Conservation (phyloP, 2,113 vertebrate genomes). For the Anser brachyrhynchus region DNA sequence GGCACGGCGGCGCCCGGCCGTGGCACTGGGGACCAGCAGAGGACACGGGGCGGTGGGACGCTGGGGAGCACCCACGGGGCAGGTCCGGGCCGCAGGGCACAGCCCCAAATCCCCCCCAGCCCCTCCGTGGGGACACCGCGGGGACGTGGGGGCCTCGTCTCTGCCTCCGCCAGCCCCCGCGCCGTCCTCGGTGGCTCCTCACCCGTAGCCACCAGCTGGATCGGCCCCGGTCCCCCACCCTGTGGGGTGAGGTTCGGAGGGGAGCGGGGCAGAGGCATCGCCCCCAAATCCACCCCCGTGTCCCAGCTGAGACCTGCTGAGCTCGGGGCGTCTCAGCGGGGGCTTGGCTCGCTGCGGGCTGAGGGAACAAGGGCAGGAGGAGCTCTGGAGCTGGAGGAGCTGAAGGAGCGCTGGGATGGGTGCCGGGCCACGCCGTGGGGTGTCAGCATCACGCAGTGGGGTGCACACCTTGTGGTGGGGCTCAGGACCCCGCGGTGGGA, state of each 20-base stretch:
- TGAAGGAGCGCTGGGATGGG: neutral
- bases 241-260: neutral
- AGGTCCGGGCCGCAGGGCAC: neutral
- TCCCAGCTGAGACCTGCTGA: neutral
- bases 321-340: neutral
- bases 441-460: accelerated
- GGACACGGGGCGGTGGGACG: neutral
- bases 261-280: neutral
- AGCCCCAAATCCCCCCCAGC: neutral
- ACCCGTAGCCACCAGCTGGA: accelerated
- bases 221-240: no score
- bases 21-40: accelerated
- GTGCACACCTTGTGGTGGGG: accelerated
- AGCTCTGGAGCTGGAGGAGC: neutral
- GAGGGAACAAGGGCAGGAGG: neutral
- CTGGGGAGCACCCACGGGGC: neutral
- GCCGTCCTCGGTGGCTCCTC: neutral
- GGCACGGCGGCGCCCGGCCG: neutral
- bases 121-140: accelerated
- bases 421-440: accelerated
- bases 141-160: accelerated
- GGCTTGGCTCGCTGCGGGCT: neutral
- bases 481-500: neutral
- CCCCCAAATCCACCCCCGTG: accelerated
- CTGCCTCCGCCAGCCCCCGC: accelerated